phyloP scores from a whole-genome alignment of 2,888 invertebrate genomes.

The Nematopogon swammerdamellus region DNA sequence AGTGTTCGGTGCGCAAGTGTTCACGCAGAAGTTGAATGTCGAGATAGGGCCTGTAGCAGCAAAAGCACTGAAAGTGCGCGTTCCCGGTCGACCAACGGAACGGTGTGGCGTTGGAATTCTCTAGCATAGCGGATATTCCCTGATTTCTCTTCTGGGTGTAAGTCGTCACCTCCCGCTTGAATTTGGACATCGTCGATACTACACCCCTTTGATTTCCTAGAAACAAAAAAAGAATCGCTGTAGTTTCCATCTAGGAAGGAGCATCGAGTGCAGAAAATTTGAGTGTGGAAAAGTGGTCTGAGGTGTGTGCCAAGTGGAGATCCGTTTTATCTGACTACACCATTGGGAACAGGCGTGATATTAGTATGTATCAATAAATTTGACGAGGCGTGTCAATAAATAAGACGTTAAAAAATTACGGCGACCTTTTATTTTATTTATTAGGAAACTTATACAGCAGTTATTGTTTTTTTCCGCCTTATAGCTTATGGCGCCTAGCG shows the following conservation, averaged over 20 bases:
- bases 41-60: constrained; percentile 33
- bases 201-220: not conserved
- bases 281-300: too few species aligned
- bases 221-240: not conserved
- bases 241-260: not conserved
- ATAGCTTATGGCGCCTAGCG: too few species aligned
- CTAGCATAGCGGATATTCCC: constrained; percentile 29
- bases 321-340: too few species aligned
- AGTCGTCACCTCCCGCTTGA: not conserved
- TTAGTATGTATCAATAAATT: too few species aligned
- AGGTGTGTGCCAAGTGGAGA: too few species aligned
- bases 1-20: constrained; percentile 24
- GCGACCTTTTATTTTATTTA: too few species aligned
- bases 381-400: too few species aligned
- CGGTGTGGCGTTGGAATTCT: constrained; percentile 34
- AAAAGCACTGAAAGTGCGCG: constrained; percentile 35
- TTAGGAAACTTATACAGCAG: too few species aligned
- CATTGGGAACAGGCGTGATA: too few species aligned
- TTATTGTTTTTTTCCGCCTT: too few species aligned
- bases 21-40: constrained; percentile 24
- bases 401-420: too few species aligned
- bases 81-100: constrained; percentile 12
- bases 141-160: constrained; percentile 12
- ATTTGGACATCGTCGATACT: not conserved
- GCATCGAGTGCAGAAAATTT: too few species aligned